phyloP scores from a whole-genome alignment of 2,113 vertebrate species.

The Gadus chalcogrammus region DNA sequence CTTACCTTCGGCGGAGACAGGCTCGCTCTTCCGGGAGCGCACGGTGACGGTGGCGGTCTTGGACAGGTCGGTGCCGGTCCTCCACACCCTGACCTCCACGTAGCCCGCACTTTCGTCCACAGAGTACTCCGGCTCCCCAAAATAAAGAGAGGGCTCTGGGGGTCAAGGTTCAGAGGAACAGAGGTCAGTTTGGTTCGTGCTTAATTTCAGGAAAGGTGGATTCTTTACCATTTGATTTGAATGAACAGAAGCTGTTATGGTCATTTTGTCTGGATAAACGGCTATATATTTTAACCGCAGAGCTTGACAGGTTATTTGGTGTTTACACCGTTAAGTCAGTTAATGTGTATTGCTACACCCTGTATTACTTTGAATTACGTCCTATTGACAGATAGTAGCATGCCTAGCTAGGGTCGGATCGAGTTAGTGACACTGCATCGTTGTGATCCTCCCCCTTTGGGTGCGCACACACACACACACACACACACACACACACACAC shows the following conservation, averaged over 20 bases:
- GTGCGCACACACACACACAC: constrained; percentile 31
- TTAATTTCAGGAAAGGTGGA: no score
- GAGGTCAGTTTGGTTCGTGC: not conserved
- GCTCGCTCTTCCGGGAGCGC: constrained; percentile 76
- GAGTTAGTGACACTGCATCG: constrained; percentile 37
- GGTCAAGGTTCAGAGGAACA: not conserved
- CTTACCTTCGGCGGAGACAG: constrained; percentile 80
- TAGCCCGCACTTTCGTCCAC: constrained; percentile 77
- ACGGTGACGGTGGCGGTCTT: constrained; percentile 77
- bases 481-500: constrained; percentile 43
- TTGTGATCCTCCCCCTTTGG: constrained; percentile 40
- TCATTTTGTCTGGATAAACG: not conserved
- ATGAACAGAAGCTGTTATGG: no score
- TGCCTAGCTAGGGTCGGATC: constrained; percentile 19
- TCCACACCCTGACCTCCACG: constrained; percentile 79
- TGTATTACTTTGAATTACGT: not conserved
- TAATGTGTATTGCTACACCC: not conserved
- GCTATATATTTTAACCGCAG: not conserved
- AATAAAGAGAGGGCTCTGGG: constrained; percentile 79
- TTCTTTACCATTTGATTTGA: no score
- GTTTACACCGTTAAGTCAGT: no score
- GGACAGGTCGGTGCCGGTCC: constrained; percentile 82
- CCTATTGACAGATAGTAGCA: constrained; percentile 10
- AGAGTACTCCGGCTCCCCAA: constrained; percentile 73
- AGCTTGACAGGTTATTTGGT: no score